These are phyloP conservation scores for Meta bourneti DNA, from an alignment of 2,888 invertebrate species.

Conservation along the genomic window DNA sequence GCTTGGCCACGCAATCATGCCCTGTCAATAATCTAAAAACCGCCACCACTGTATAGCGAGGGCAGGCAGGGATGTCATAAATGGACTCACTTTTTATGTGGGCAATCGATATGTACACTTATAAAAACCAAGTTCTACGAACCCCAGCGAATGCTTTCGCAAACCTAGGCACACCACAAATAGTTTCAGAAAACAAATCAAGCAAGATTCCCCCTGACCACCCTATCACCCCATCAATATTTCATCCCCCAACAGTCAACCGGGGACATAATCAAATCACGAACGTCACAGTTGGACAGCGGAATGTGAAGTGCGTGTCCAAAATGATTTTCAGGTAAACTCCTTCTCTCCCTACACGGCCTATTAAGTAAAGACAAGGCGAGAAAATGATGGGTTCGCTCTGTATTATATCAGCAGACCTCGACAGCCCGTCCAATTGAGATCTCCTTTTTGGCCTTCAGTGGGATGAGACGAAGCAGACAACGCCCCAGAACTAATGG, in stretches of 20 bases:
- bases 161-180: too few relatives aligned
- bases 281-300: slow-evolving; percentile 3
- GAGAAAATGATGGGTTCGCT: slow-evolving; percentile 17
- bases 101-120: too few relatives aligned
- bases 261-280: background rate
- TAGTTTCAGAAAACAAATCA: background rate
- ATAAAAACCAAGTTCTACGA: too few relatives aligned
- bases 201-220: background rate
- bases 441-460: slow-evolving; percentile 4
- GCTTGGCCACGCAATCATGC: too few relatives aligned
- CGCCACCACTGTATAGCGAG: too few relatives aligned
- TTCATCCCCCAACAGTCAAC: background rate
- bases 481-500: slow-evolving; percentile 19
- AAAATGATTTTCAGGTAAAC: too few relatives aligned
- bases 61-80: too few relatives aligned
- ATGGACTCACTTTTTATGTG: too few relatives aligned
- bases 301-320: background rate
- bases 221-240: background rate
- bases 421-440: background rate
- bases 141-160: too few relatives aligned
- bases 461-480: background rate
- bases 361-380: slow-evolving; percentile 13
- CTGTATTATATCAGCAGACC: background rate
- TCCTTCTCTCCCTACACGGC: too few relatives aligned
- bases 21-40: too few relatives aligned